A percentile compares a stretch with the other conserved stretches of the same genome.
phyloP scores from a whole-genome alignment of 2,888 invertebrate species.

The Latheticus oryzae region DNA sequence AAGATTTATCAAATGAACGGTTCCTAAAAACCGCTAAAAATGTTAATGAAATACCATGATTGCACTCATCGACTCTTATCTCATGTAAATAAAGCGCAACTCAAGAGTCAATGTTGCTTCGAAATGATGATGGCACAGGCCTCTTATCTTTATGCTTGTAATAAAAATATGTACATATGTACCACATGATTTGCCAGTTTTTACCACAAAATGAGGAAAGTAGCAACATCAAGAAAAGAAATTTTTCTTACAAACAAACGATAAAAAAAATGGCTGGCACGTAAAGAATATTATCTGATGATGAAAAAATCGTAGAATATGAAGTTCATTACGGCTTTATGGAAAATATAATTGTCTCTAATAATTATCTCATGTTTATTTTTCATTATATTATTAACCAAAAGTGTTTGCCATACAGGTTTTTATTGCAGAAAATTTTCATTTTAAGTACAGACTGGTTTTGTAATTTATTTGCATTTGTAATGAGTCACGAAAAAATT shows the following conservation, averaged over 20 bases:
- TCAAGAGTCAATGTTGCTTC: conserved; percentile 29
- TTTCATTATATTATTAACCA: conserved; percentile 34
- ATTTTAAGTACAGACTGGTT: conserved; percentile 12
- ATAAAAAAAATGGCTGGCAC: conserved; percentile 5
- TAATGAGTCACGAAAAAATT: too few relatives aligned
- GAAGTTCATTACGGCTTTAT: conserved; percentile 31
- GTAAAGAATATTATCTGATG: too few relatives aligned
- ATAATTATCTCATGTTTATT: conserved; percentile 39
- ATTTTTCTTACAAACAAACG: conserved; percentile 20
- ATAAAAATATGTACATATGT: conserved; percentile 41
- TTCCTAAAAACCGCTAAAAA: conserved; percentile 44
- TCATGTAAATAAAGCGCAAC: conserved; percentile 31
- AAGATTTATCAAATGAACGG: conserved; percentile 45
- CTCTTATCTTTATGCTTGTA: conserved; percentile 41
- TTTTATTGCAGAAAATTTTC: conserved; percentile 30
- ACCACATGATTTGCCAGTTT: conserved; percentile 23
- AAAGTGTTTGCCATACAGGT: conserved; percentile 32
- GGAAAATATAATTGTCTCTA: conserved; percentile 38
- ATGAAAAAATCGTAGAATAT: too few relatives aligned
- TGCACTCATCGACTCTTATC: conserved; percentile 47
- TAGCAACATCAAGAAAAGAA: conserved; percentile 1
- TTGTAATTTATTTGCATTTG: too few relatives aligned
- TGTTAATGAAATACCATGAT: conserved; percentile 51
- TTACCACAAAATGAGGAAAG: conserved; percentile 11
- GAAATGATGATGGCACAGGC: conserved; percentile 34